Evolutionary conservation across 2,888 invertebrate genomes (phyloP).

Genomic region (Proisotoma minuta): DNA sequence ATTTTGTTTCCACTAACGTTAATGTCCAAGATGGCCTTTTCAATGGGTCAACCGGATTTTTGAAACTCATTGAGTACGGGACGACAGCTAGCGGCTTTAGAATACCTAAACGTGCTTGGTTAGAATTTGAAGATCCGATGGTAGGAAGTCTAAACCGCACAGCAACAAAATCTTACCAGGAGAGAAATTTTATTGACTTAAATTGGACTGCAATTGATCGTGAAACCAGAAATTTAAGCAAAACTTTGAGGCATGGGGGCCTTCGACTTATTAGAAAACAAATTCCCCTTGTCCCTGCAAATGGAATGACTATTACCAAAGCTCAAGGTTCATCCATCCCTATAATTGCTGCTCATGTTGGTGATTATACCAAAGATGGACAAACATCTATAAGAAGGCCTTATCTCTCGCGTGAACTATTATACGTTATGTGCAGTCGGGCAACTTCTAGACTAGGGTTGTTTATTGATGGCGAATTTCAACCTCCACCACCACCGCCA

Average conservation of each 20-base stretch:
- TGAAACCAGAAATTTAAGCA: background rate
- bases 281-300: conserved; percentile 40
- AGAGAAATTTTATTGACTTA: background rate
- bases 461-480: conserved; percentile 22
- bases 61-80: conserved; percentile 24
- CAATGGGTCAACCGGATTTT: conserved; percentile 36
- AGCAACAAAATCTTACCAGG: background rate
- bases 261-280: conserved; percentile 25
- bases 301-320: conserved; percentile 43
- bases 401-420: background rate
- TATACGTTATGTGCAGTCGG: conserved; percentile 38
- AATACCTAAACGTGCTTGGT: conserved; percentile 16
- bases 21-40: conserved; percentile 34
- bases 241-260: background rate
- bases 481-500: background rate
- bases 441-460: conserved; percentile 19
- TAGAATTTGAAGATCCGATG: conserved; percentile 20
- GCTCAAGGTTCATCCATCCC: conserved; percentile 41
- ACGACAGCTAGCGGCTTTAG: background rate
- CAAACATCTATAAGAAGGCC: no score
- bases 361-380: no score
- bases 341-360: no score
- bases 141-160: conserved; percentile 13
- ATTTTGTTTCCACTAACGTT: conserved; percentile 38
- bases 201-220: conserved; percentile 9